Percentiles rank a stretch among this genome's conserved stretches.
Conservation (phyloP, 2,113 vertebrate species). For the Apteryx owenii region DNA sequence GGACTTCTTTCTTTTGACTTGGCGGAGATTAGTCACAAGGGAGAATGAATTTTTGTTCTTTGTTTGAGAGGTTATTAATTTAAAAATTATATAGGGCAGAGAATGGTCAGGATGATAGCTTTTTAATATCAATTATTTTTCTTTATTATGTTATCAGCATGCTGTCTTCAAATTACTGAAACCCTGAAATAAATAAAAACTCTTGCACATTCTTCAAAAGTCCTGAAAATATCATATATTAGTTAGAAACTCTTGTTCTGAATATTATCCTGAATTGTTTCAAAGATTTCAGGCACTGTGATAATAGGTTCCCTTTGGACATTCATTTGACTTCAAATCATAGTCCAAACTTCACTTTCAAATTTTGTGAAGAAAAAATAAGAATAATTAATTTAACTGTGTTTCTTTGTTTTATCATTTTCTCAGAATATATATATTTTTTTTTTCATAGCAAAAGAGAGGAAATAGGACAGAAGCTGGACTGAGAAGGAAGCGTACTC, state of each 20-base stretch:
- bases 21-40: background rate
- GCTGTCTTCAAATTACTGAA: background rate
- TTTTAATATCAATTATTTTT: background rate
- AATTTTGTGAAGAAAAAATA: background rate
- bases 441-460: background rate
- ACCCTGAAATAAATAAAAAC: background rate
- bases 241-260: background rate
- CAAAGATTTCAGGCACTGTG: background rate
- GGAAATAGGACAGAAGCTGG: background rate
- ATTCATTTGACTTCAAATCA: background rate
- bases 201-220: background rate
- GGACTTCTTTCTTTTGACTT: background rate
- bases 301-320: background rate
- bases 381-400: background rate
- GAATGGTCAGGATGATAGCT: background rate
- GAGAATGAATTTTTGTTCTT: background rate
- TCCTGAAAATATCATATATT: background rate
- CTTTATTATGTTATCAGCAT: background rate
- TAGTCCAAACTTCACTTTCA: background rate
- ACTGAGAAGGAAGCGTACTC: background rate
- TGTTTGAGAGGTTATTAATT: background rate
- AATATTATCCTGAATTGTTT: background rate
- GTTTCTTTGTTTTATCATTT: background rate
- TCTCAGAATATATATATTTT: background rate
- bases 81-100: background rate